Percentiles rank a stretch among this genome's conserved stretches.
phyloP scores from a whole-genome alignment of 2,113 vertebrate genomes.

The Lasiurus cinereus region DNA sequence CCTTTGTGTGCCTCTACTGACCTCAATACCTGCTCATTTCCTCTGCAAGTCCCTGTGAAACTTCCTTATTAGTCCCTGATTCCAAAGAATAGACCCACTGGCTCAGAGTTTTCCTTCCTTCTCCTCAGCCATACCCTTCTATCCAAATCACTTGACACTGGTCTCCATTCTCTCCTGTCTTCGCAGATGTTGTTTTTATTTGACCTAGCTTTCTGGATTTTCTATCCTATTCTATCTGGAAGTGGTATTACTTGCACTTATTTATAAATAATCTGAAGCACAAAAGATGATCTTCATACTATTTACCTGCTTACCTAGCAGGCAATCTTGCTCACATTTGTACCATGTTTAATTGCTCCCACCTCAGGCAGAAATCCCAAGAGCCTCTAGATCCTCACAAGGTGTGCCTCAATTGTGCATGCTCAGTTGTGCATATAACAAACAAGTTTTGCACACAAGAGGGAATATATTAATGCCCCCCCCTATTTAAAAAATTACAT shows the following conservation, averaged over 20 bases:
- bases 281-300: background rate
- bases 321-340: background rate
- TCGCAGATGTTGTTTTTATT: background rate
- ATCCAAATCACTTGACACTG: background rate
- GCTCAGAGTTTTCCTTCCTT: background rate
- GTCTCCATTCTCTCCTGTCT: background rate
- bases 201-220: background rate
- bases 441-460: background rate
- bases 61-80: background rate
- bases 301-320: background rate
- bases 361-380: constrained; percentile 29
- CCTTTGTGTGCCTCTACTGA: background rate
- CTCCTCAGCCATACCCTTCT: background rate
- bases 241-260: background rate
- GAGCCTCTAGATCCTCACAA: background rate
- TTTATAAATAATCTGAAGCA: background rate
- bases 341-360: background rate
- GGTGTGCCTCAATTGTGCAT: background rate
- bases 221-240: background rate
- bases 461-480: background rate
- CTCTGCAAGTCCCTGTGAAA: background rate
- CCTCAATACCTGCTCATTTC: background rate
- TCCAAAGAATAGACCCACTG: background rate
- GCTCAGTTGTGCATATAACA: background rate
- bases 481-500: background rate